Percentiles rank a stretch among this genome's conserved stretches.
Evolutionary conservation across 2,888 invertebrate species (phyloP).

Genomic region (Osmoderma eremita): DNA sequence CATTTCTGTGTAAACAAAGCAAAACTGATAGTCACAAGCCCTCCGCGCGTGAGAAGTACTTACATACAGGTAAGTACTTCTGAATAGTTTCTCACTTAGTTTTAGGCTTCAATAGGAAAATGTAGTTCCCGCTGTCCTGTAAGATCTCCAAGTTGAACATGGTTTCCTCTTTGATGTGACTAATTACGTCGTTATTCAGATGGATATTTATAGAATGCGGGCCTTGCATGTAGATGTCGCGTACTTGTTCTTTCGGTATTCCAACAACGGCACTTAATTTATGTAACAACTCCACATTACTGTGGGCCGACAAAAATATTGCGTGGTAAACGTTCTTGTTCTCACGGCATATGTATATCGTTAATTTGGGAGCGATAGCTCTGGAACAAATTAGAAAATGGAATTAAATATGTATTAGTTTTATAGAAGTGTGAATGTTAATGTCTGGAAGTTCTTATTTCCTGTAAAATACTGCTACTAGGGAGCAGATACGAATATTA

Average conservation of each 20-base stretch:
- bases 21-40: background rate
- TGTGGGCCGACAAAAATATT: constrained; percentile 78
- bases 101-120: constrained; percentile 39
- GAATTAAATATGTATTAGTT: too few species aligned
- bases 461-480: background rate
- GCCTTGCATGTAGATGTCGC: constrained; percentile 79
- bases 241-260: constrained; percentile 58
- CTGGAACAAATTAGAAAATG: constrained; percentile 62
- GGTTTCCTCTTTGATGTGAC: constrained; percentile 83
- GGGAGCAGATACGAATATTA: background rate
- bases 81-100: constrained; percentile 16
- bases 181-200: constrained; percentile 85
- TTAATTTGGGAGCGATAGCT: constrained; percentile 79
- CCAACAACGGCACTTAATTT: constrained; percentile 74
- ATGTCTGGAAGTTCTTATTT: too few species aligned
- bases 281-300: constrained; percentile 72
- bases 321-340: constrained; percentile 75
- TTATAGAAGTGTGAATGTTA: too few species aligned
- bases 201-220: constrained; percentile 86
- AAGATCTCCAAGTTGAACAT: constrained; percentile 65
- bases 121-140: constrained; percentile 47
- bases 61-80: constrained; percentile 9
- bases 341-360: constrained; percentile 83
- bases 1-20: too few species aligned
- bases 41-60: background rate